Percentiles rank a stretch among this genome's conserved stretches.
Evolutionary conservation across 2,113 vertebrate genomes (phyloP).

Genomic region (Panthera uncia): DNA sequence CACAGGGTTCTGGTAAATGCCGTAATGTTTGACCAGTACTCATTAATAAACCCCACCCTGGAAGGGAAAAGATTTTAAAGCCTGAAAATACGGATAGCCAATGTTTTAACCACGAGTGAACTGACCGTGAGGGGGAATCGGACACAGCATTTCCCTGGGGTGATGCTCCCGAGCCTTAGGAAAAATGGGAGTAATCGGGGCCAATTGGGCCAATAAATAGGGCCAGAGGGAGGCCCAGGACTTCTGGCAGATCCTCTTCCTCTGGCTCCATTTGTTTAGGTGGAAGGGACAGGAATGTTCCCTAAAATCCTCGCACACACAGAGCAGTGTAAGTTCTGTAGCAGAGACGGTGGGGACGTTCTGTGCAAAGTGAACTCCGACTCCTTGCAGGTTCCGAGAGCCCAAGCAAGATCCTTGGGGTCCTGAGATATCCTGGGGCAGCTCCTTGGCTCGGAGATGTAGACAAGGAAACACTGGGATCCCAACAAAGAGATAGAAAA

Average conservation of each 20-base stretch:
- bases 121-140: neutral
- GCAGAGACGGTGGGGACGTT: fast-evolving
- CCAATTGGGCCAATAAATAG: no score
- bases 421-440: neutral
- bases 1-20: neutral
- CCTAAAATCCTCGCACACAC: no score
- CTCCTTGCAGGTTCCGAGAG: neutral
- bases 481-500: neutral
- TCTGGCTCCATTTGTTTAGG: neutral
- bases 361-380: neutral
- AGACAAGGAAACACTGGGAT: neutral
- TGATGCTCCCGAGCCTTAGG: neutral
- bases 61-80: neutral
- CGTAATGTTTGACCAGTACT: neutral
- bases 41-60: neutral
- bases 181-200: neutral
- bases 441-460: neutral
- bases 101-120: neutral
- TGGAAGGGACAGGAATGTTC: neutral
- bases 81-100: neutral
- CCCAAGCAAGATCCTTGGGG: neutral
- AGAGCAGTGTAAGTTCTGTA: neutral
- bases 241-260: neutral
- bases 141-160: neutral
- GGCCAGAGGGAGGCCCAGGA: no score